Conservation (phyloP, 2,113 vertebrate species). For the Grus americana region DNA sequence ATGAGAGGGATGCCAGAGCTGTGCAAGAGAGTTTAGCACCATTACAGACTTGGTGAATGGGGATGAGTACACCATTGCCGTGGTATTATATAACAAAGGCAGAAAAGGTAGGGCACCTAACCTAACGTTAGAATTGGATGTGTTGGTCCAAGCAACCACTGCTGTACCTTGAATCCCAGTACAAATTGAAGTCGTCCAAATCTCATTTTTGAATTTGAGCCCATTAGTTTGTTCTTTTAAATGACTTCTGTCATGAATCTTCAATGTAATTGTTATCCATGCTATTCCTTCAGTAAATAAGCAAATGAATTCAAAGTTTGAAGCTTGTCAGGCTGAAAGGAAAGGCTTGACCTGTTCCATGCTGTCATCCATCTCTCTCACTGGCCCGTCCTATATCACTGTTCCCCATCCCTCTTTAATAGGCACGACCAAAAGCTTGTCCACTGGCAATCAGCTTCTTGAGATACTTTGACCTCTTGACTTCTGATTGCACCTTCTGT, state of each 20-base stretch:
- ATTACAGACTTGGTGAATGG: neutral
- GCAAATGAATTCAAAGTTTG: neutral
- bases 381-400: accelerated
- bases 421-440: neutral
- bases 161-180: neutral
- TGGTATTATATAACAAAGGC: neutral
- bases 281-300: neutral
- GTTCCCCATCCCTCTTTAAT: neutral
- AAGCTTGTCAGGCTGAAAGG: neutral
- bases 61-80: accelerated
- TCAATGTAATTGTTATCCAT: neutral
- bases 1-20: neutral
- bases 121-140: neutral
- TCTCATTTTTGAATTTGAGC: neutral
- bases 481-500: neutral
- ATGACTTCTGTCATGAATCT: neutral
- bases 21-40: neutral
- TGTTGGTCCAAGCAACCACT: neutral
- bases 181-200: accelerated
- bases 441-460: neutral
- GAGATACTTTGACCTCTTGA: neutral
- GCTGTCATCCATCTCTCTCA: neutral
- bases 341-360: neutral
- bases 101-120: neutral
- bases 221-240: neutral